phyloP scores from a whole-genome alignment of 1,140 invertebrate genomes.

The Heliconius hewitsoni region DNA sequence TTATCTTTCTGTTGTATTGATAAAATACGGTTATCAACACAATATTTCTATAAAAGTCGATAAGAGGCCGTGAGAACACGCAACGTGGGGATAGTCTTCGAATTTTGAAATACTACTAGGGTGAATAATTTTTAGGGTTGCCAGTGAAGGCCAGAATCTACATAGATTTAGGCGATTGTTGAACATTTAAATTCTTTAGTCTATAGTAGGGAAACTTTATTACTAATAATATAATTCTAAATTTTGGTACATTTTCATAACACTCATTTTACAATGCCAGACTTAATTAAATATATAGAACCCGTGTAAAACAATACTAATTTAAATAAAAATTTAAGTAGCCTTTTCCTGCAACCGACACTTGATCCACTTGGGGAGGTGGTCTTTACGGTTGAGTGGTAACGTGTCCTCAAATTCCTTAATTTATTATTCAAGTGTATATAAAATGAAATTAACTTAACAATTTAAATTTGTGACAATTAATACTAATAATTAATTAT shows the following conservation, averaged over 20 bases:
- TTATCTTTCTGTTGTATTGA: conserved; percentile 8
- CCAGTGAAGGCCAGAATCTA: not conserved
- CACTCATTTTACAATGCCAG: not conserved
- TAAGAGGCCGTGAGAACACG: conserved; percentile 67
- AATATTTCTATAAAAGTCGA: conserved; percentile 56
- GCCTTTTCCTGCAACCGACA: conserved; percentile 48
- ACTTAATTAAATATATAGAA: conserved; percentile 2
- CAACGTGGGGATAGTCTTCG: conserved; percentile 42
- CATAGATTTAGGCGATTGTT: not conserved
- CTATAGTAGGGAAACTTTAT: not conserved
- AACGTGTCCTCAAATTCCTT: conserved; percentile 43
- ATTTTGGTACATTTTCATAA: not conserved
- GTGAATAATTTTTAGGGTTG: conserved; percentile 3
- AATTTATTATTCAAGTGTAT: conserved; percentile 29
- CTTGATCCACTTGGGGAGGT: conserved; percentile 48
- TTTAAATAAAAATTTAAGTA: conserved; percentile 47
- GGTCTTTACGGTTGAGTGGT: conserved; percentile 47
- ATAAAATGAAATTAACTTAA: conserved; percentile 32
- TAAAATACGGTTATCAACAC: conserved; percentile 56
- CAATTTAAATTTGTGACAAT: not conserved
- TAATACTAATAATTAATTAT: not conserved
- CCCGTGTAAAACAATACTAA: conserved; percentile 38
- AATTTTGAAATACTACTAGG: conserved; percentile 35
- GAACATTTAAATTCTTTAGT: not conserved
- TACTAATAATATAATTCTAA: not conserved